Evolutionary conservation across 1,140 invertebrate genomes (phyloP), one percentile per base, ranked within the genome.

Genomic region (Eurosta solidaginis): DNA sequence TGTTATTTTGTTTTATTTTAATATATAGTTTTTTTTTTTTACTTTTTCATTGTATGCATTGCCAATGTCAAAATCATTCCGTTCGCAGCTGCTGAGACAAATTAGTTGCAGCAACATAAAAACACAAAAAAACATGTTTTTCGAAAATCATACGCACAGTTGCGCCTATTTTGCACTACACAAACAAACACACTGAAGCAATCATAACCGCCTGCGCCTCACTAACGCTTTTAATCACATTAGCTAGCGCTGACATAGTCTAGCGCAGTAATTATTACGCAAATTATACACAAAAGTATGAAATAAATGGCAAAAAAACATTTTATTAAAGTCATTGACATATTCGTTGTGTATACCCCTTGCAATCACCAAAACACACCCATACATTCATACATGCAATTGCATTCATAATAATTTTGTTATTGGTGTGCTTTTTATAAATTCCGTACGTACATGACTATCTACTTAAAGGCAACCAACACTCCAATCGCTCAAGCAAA

Each of bases 21-120:
- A 59, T 33, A 33, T 49, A 22, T 36, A 1, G 36, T 59, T 59
- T 50, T 50, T 20, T 20, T 54, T 20, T 54, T 54, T 68, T 68
- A n/a, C 33, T 14, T 68, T n/a, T n/a, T n/a, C n/a, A n/a, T n/a
- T 9, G 7, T 7, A 45, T n/a, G 73, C 44, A 47, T 74, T 74
- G 73, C 73, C 73, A 74, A 74, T 74, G 73, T 74, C 73, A 74
- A 74, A 74, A 74, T 42, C 73, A 74, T 74, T 74, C 45, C 45
- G 42, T 14, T 12, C 40, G 44, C 73, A 74, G 33, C 6, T 36
- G 29, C 27, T n/a, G 54, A n/a, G 14, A n/a, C 17, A 63, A 68
- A 68, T 68, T 68, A 68, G 59, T 68, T 68, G 59, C 7, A 68
- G n/a, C 49, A 52, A n/a, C n/a, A n/a, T n/a, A n/a, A n/a, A n/a